Evolutionary conservation across 2,888 invertebrate species (phyloP), one percentile per base, ranked within the genome.

Genomic region (Diloba caeruleocephala): DNA sequence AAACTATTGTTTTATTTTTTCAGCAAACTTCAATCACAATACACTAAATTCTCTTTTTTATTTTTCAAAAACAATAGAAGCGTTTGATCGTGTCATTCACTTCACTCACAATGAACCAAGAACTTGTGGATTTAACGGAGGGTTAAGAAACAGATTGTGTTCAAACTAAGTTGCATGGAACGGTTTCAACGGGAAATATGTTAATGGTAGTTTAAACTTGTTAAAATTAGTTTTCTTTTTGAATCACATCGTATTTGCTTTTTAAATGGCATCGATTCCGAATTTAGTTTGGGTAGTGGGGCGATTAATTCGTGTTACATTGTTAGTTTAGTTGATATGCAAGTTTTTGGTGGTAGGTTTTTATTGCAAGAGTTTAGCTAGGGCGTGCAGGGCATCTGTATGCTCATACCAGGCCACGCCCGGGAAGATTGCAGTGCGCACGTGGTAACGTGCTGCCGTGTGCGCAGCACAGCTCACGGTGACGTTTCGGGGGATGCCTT

Each of bases 141-240:
- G 62, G 61, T 64, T 57, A 29, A 67, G 73, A 77, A 74, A 77
- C 76, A 71, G 68, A 76, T 77, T 74, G 77, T 70, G 74, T 68
- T 62, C 46, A 72, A 68, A 72, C 69, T 66, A 54, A 74, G 62
- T 75, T 69, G 68, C 39, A 57, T 63, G 55, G 61, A 73, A 51
- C 53, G 71, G 66, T 73, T 68, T 63, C 56, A 57, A 62, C 59
- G 54, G 72, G 66, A 77, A 77, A 77, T 77, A 77, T 78, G 77
- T 74, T 77, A 78, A 76, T 74, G 74, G 67, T 48, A 72, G 69
- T 76, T 77, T 64, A 67, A 71, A 73, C 73, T 77, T 77, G 66
- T 76, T 76, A 42, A 43, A 76, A 77, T 77, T 74, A 68, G 69
- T 71, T 73, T 77, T 76, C 71, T 76, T 77, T 67, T 61, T 53